Base-by-base conservation (phyloP, 2,797 vertebrate genomes). In the Spinus olivaceus region DNA sequence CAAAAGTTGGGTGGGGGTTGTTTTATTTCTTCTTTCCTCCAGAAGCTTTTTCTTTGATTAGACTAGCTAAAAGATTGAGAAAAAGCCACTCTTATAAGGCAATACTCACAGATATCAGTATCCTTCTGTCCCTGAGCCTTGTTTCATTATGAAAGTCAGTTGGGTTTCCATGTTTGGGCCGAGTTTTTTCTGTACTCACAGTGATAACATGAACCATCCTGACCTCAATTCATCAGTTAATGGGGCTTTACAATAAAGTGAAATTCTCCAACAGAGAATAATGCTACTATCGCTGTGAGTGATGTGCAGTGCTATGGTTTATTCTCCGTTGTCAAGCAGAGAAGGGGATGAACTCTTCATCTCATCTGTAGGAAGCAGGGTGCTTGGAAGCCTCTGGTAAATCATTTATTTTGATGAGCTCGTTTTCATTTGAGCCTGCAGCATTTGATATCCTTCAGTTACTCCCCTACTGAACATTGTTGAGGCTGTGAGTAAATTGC, bases 371-470 rank as follows among this genome's bases (percentile, higher is more conserved):
- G 76, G 91, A 92, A 91, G 59, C 88, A 88, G 44, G 66, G 56
- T 81, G 66, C 88, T 92, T 94, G 72, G 91, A 92, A 96, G 23
- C 47, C 86, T 91, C 81, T 92, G 80, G 76, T 92, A 95, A 95
- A 92, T 92, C 9, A 4, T 90, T 91, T 93, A 77, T 86, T 97
- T 96, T 96, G 88, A 95, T 95, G 88, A 95, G 50, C 60, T 94
- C 3, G 0, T 88, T 94, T 95, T 83, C 64, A 72, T 91, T 59
- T 80, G 71, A 94, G 82, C 88, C 81, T 81, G 71, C 67, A 94
- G 89, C 67, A 64, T 84, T 72, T 85, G 46, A 65, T 91, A 90
- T 80, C 91, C 90, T 85, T 91, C 80, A 64, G 80, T 91, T 90
- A 64, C 53, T 94, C 63, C 76, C 73, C 86, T 83, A 74, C 65